A percentile compares a stretch with the other conserved stretches of the same genome.
Conservation (phyloP, 2,888 invertebrate species). For the Hypomecis punctinalis region DNA sequence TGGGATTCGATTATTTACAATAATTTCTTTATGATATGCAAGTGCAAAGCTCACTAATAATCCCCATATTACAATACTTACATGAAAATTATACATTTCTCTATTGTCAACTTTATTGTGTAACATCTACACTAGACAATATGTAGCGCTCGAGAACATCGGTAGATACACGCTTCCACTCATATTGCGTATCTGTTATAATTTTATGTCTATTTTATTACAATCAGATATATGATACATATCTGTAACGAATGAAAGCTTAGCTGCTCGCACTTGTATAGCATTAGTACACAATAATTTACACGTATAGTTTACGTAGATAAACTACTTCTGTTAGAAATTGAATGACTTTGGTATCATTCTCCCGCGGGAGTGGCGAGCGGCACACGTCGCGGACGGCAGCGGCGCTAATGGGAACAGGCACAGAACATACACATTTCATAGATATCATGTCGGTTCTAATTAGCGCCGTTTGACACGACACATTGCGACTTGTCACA, state of each 20-base stretch:
- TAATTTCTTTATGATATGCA: conserved; percentile 78
- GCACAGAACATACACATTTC: too few species aligned
- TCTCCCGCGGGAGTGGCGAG: conserved; percentile 30
- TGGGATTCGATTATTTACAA: conserved; percentile 74
- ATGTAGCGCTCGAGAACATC: conserved; percentile 57
- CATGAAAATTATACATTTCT: conserved; percentile 56
- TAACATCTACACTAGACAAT: conserved; percentile 69
- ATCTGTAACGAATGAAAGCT: conserved; percentile 71
- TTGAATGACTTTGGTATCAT: conserved; percentile 83
- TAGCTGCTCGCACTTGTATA: conserved; percentile 84
- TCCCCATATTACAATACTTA: conserved; percentile 58
- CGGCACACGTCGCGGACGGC: conserved; percentile 17
- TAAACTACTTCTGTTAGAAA: conserved; percentile 78
- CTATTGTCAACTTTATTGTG: conserved; percentile 65
- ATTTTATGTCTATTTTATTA: conserved; percentile 52
- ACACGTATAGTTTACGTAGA: conserved; percentile 72
- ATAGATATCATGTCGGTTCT: too few species aligned
- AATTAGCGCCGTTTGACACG: background rate
- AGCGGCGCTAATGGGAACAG: background rate
- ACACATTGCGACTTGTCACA: background rate
- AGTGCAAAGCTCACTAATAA: conserved; percentile 85
- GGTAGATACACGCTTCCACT: conserved; percentile 26
- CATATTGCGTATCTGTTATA: conserved; percentile 20
- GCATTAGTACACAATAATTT: conserved; percentile 76
- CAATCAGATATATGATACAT: conserved; percentile 56